A percentile compares a stretch with the other conserved stretches of the same genome.
Evolutionary conservation across 2,888 invertebrate genomes (phyloP).

Genomic region (Epicampocera succincta): DNA sequence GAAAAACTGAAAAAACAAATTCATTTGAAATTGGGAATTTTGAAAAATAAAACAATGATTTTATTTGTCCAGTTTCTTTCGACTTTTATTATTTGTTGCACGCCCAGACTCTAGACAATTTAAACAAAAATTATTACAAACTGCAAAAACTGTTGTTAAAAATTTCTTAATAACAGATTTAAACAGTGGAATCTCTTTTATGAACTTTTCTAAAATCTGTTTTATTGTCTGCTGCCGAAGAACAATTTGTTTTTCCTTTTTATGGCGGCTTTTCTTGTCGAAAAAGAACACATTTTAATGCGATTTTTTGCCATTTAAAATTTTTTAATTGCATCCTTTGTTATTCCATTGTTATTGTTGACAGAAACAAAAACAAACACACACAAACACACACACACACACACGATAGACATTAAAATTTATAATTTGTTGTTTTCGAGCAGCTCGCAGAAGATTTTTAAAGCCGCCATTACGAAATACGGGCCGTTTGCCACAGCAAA

Average conservation of each 20-base stretch:
- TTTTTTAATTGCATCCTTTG: conserved; percentile 47
- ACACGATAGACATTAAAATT: conserved; percentile 34
- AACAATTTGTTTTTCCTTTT: neutral
- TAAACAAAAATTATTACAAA: conserved; percentile 4
- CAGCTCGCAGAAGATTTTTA: conserved; percentile 31
- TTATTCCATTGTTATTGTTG: conserved; percentile 33
- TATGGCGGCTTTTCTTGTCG: neutral
- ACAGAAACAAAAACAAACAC: too few relatives aligned
- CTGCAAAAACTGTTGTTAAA: conserved; percentile 13
- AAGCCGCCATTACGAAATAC: conserved; percentile 49
- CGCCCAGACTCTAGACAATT: too few relatives aligned
- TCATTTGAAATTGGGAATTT: too few relatives aligned
- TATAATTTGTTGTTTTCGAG: neutral
- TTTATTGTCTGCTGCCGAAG: neutral
- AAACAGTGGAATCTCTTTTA: conserved; percentile 1
- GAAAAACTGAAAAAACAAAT: too few relatives aligned
- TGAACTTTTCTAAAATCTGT: too few relatives aligned
- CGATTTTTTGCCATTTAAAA: neutral
- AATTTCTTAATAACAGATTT: conserved; percentile 4
- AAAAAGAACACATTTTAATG: neutral
- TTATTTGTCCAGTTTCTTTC: too few relatives aligned
- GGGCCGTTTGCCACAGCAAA: conserved; percentile 23
- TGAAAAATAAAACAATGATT: too few relatives aligned
- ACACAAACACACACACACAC: too few relatives aligned
- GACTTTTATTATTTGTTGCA: too few relatives aligned